A percentile compares a stretch with the other conserved stretches of the same genome.
Conservation (phyloP, 1,140 invertebrate genomes). For the Ceratitis capitata region DNA sequence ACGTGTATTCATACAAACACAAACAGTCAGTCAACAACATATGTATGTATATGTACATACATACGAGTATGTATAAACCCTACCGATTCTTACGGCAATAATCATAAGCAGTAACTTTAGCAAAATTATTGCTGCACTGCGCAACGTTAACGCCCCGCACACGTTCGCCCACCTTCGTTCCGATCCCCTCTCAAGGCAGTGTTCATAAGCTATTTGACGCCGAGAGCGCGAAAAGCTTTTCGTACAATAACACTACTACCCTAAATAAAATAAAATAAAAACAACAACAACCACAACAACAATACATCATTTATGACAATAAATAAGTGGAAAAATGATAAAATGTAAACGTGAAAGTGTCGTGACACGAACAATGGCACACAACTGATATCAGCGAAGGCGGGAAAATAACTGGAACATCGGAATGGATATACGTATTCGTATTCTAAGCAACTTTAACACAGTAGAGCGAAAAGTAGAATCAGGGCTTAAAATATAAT, state of each 20-base stretch:
- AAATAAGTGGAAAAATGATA: background rate
- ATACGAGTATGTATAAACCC: background rate
- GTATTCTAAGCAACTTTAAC: background rate
- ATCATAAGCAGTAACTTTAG: background rate
- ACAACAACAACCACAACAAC: background rate
- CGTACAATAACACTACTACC: background rate
- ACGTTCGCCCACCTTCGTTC: background rate
- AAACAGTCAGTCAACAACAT: background rate
- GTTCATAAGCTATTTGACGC: background rate
- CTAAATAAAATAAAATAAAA: background rate
- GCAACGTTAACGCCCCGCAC: background rate
- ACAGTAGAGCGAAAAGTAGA: background rate
- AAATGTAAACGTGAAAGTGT: background rate
- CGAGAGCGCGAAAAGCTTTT: background rate
- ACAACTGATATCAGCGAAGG: background rate
- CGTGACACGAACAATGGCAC: background rate
- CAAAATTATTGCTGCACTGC: constrained; percentile 14
- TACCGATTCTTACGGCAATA: background rate
- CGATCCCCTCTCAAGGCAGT: background rate
- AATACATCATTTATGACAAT: background rate
- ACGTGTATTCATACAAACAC: background rate
- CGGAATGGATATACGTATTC: background rate
- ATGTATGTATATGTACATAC: too few species aligned
- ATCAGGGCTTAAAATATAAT: too few species aligned
- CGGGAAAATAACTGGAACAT: background rate